A percentile compares a stretch with the other conserved stretches of the same genome.
phyloP scores from a whole-genome alignment of 2,888 invertebrate species.

The Phania funesta region DNA sequence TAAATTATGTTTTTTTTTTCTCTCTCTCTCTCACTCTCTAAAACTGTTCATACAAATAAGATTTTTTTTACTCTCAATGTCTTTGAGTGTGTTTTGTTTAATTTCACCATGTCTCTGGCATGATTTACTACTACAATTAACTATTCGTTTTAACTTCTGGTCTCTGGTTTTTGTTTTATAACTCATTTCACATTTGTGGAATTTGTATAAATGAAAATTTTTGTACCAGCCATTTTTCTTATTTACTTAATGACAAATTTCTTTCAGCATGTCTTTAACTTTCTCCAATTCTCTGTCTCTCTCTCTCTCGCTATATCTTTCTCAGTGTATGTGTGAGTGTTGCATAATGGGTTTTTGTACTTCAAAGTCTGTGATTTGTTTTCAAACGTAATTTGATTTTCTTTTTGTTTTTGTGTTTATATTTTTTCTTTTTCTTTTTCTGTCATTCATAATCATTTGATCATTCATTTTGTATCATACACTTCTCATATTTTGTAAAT shows the following conservation, averaged over 20 bases:
- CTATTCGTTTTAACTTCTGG: slow-evolving; percentile 16
- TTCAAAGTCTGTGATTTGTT: slow-evolving; percentile 31
- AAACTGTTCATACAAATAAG: slow-evolving; percentile 4
- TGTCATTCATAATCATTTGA: slow-evolving; percentile 56
- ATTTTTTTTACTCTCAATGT: slow-evolving; percentile 22
- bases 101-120: slow-evolving; percentile 43
- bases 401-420: neutral
- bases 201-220: slow-evolving; percentile 39
- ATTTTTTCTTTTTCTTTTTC: neutral
- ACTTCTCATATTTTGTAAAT: slow-evolving; percentile 62
- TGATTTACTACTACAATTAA: slow-evolving; percentile 31
- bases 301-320: slow-evolving; percentile 27
- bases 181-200: slow-evolving; percentile 21
- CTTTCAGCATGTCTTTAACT: slow-evolving; percentile 53
- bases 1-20: slow-evolving; percentile 16
- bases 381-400: neutral
- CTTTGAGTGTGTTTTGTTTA: slow-evolving; percentile 8
- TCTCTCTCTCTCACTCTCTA: slow-evolving; percentile 41
- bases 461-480: slow-evolving; percentile 68
- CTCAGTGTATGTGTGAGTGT: slow-evolving; percentile 61
- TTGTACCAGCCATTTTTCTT: neutral
- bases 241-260: slow-evolving; percentile 13
- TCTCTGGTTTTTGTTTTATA: slow-evolving; percentile 46
- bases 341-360: slow-evolving; percentile 37
- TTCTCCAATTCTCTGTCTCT: slow-evolving; percentile 11